A percentile compares a stretch with the other conserved stretches of the same genome.
These are phyloP conservation scores for Diglossa cyanea DNA, from an alignment of 2,797 vertebrate species.

Conservation along the genomic window DNA sequence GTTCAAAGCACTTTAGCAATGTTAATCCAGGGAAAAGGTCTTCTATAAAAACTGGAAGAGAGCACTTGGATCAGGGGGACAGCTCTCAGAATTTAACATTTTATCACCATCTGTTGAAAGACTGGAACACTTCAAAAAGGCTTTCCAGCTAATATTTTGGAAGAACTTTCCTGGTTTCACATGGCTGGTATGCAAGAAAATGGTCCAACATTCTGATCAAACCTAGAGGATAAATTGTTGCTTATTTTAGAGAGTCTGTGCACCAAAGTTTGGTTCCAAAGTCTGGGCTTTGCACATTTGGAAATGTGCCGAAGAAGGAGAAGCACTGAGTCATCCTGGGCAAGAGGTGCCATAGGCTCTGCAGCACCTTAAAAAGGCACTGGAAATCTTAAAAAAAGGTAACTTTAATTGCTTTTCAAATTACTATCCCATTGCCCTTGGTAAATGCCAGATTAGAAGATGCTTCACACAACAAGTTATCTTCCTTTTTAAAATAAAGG, in stretches of 20 bases:
- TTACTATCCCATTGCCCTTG: background rate
- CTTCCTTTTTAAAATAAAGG: slow-evolving; percentile 57
- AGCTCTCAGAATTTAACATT: background rate
- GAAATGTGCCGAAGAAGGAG: background rate
- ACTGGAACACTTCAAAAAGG: background rate
- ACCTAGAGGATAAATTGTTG: background rate
- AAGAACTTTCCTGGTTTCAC: background rate
- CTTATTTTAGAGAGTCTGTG: background rate
- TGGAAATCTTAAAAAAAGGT: background rate
- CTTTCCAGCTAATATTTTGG: background rate
- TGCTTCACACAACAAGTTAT: background rate
- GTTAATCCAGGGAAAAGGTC: background rate
- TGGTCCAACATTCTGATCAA: background rate
- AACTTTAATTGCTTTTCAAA: slow-evolving; percentile 26
- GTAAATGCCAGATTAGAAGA: slow-evolving; percentile 34
- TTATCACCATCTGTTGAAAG: background rate
- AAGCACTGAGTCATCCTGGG: background rate
- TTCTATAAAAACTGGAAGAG: background rate
- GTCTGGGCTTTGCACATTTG: background rate
- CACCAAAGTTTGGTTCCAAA: background rate
- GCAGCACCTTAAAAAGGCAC: background rate
- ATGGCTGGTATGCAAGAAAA: background rate
- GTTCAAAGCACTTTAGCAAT: background rate
- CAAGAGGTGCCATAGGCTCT: background rate
- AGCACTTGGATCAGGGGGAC: background rate